Evolutionary conservation across 2,113 vertebrate species (phyloP).

Genomic region (Lontra canadensis): DNA sequence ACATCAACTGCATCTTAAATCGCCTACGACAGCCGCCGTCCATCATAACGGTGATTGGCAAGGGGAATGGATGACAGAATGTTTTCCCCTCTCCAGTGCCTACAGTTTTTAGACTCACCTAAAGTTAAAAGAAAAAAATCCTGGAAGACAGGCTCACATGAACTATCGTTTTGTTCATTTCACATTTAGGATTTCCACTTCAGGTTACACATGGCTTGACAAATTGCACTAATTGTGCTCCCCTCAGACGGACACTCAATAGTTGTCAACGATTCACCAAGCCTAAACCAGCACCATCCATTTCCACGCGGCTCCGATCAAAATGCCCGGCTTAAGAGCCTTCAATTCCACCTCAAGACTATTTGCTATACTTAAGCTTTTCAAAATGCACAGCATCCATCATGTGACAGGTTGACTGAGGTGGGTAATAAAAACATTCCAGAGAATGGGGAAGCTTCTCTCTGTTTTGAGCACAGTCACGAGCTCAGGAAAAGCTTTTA

Average conservation of each 20-base stretch:
- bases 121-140: background rate
- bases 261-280: slow-evolving; percentile 18
- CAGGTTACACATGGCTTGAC: slow-evolving; percentile 32
- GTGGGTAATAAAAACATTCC: slow-evolving; percentile 44
- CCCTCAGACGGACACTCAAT: slow-evolving; percentile 40
- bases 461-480: background rate
- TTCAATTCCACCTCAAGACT: slow-evolving; percentile 33
- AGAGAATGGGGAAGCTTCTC: slow-evolving; percentile 18
- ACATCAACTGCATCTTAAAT: background rate
- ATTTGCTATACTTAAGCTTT: slow-evolving; percentile 47
- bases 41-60: background rate
- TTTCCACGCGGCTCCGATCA: slow-evolving; percentile 21
- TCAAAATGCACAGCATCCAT: background rate
- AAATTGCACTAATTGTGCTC: slow-evolving; percentile 45
- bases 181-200: slow-evolving; percentile 34
- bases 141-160: background rate
- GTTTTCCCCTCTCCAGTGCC: background rate
- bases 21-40: background rate
- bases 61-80: background rate
- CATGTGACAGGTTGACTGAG: slow-evolving; percentile 40
- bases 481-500: slow-evolving; percentile 17
- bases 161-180: background rate
- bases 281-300: background rate
- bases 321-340: background rate
- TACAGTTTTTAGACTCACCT: background rate